Evolutionary conservation across 2,888 invertebrate species (phyloP).

Genomic region (Electrophaes corylata): DNA sequence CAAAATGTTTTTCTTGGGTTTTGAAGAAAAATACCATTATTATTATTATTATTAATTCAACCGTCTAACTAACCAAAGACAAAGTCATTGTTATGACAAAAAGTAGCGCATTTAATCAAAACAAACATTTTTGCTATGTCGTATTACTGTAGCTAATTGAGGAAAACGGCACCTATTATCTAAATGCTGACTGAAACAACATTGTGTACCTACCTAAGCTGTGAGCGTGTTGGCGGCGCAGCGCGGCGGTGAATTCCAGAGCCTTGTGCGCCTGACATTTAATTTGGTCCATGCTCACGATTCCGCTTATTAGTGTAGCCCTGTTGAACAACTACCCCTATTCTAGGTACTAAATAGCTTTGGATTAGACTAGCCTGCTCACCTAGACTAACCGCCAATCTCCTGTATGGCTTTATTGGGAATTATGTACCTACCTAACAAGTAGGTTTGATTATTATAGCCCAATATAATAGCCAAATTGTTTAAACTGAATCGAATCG

Average conservation of each 20-base stretch:
- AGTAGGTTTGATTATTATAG: neutral
- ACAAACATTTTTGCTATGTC: neutral
- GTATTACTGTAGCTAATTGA: neutral
- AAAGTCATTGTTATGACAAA: no score
- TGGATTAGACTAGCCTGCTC: slow-evolving; percentile 7
- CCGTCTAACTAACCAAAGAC: no score
- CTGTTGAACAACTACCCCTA: slow-evolving; percentile 15
- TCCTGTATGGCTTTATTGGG: neutral
- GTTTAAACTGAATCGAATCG: no score
- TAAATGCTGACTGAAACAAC: no score
- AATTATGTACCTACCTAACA: neutral
- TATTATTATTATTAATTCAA: no score
- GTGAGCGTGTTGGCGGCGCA: neutral
- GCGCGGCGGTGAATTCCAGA: neutral
- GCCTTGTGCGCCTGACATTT: slow-evolving; percentile 14
- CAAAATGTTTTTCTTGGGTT: no score
- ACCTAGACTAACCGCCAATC: slow-evolving; percentile 5
- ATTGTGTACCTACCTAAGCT: no score
- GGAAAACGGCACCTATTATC: neutral
- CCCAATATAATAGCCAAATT: no score
- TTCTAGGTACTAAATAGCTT: slow-evolving; percentile 8
- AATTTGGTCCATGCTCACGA: slow-evolving; percentile 3
- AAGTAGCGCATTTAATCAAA: no score
- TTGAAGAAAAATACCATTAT: no score
- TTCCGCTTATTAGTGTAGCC: slow-evolving; percentile 20